Evolutionary conservation across 2,797 vertebrate genomes (phyloP), one percentile per base, ranked within the genome.

Genomic region (Anas bahamensis): DNA sequence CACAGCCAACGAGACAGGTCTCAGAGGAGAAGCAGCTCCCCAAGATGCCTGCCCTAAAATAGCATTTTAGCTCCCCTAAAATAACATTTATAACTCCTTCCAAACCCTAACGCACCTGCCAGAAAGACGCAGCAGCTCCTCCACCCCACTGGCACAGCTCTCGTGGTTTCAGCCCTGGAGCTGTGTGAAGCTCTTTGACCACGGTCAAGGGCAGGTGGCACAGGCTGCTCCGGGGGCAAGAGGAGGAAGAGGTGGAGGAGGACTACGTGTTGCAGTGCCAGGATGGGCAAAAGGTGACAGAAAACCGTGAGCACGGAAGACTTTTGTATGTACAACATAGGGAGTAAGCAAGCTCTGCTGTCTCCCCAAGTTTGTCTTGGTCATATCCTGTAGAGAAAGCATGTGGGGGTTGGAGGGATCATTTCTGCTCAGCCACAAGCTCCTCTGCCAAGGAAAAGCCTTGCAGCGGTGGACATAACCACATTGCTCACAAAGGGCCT

Each of bases 381-480:
- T 22, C 1, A 1, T 48, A 46, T 33, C 48, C 83, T 60, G 35
- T 16, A 64, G 60, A 64, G 35, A 37, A 0, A 1, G 16, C 81
- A 29, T 13, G 22, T 14, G 59, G 29, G 24, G 48, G 77, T 56
- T 75, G 60, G 79, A 1, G 7, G 44, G 14, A 91, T 65, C 13
- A n/a, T 46, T 95, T 78, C 83, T 81, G 31, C 68, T 78, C 41
- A 61, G 50, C 48, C 82, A 80, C 33, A 89, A 88, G 28, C 26
- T 78, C 31, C 59, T 65, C 55, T 13, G 14, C 42, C 56, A 82
- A 33, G 18, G 48, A 16, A n/a, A 60, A 72, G 33, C 31, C 85
- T 66, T 76, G 68, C n/a, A 86, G 71, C 1, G 4, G 59, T 11
- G 35, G 61, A 70, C 22, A 73, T 82, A 44, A 76, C 42, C 60